These are phyloP conservation scores for Hydropsyche betteni DNA, from an alignment of 2,888 invertebrate genomes.

Conservation along the genomic window DNA sequence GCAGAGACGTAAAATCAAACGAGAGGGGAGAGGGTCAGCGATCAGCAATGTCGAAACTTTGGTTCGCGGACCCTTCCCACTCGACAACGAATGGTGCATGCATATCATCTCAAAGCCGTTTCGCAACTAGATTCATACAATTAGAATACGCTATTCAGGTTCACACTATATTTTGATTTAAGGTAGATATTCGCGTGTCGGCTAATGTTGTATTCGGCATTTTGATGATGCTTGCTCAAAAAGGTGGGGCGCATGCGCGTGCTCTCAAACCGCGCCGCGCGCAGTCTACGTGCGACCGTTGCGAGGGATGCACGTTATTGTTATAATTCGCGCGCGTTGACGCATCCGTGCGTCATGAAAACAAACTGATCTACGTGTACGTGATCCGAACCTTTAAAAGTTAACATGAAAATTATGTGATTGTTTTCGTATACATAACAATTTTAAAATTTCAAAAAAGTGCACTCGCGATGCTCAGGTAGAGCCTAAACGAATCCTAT, in stretches of 20 bases:
- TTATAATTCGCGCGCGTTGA: slow-evolving; percentile 32
- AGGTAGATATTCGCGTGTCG: no score
- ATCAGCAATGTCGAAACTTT: no score
- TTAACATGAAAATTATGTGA: slow-evolving; percentile 37
- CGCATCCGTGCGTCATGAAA: slow-evolving; percentile 27
- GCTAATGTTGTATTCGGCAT: no score
- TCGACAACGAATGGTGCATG: no score
- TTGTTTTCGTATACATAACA: background rate
- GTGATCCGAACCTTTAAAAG: background rate
- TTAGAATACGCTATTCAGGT: no score
- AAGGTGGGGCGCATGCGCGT: slow-evolving; percentile 63
- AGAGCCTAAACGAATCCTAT: background rate
- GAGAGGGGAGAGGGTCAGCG: slow-evolving; percentile 11
- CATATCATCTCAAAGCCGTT: no score
- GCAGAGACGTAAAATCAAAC: slow-evolving; percentile 14
- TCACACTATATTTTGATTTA: no score
- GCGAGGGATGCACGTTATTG: slow-evolving; percentile 33
- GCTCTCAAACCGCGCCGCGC: slow-evolving; percentile 61
- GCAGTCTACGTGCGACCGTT: slow-evolving; percentile 57
- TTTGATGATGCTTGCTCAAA: no score
- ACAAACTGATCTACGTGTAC: slow-evolving; percentile 12
- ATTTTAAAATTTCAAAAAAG: background rate
- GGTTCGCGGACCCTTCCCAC: no score
- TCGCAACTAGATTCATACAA: no score
- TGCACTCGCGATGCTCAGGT: slow-evolving; percentile 10